Evolutionary conservation across 1,140 invertebrate species (phyloP).

Genomic region (Probaryconus sp.): DNA sequence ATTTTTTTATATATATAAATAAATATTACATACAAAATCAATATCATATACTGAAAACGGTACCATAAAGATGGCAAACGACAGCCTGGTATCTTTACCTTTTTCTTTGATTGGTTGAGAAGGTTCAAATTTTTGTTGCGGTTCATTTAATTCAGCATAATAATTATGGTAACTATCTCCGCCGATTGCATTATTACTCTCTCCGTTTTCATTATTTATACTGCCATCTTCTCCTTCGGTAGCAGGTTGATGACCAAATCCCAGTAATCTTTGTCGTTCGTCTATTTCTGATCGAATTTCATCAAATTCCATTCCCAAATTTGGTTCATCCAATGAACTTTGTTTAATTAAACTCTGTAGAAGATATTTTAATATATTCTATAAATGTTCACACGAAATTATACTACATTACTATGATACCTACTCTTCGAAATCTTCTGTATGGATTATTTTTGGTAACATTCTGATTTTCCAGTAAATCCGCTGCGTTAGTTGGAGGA

Average conservation of each 20-base stretch:
- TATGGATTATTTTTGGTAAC: constrained; percentile 82
- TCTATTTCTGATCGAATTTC: constrained; percentile 70
- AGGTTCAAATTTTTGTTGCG: constrained; percentile 74
- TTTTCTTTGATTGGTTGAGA: constrained; percentile 74
- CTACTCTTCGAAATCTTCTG: constrained; percentile 81
- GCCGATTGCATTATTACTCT: constrained; percentile 65
- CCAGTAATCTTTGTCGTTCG: constrained; percentile 34
- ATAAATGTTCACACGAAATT: no score
- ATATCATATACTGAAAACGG: constrained; percentile 1
- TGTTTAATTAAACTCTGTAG: constrained; percentile 92
- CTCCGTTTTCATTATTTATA: constrained; percentile 67
- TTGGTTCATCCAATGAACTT: constrained; percentile 93
- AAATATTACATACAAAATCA: constrained; percentile 26
- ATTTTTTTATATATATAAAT: no score
- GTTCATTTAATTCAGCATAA: constrained; percentile 69
- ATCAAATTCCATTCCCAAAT: constrained; percentile 80
- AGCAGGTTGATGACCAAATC: constrained; percentile 27
- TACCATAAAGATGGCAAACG: constrained; percentile 9
- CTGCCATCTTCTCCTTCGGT: constrained; percentile 68
- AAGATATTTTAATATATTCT: constrained; percentile 31
- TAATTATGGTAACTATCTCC: constrained; percentile 63
- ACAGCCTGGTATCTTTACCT: no score
- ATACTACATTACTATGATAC: no score
- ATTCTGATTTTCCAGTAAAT: constrained; percentile 93
- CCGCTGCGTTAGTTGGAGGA: constrained; percentile 94